phyloP scores from a whole-genome alignment of 1,140 invertebrate genomes.

The Goniozus legneri region DNA sequence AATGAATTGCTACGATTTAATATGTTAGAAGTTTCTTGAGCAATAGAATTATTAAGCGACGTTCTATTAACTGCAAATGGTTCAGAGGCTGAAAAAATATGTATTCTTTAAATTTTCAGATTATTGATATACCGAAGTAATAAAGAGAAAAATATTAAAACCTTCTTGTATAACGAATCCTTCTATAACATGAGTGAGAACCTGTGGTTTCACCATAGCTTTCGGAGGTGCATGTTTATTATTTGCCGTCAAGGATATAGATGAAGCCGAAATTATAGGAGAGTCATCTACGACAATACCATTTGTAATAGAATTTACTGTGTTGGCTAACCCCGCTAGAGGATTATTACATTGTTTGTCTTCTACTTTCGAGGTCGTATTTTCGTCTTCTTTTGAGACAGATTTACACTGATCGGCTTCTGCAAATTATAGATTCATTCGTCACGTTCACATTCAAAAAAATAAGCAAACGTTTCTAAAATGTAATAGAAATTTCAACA shows the following conservation, averaged over 20 bases:
- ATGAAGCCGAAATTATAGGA: constrained; percentile 19
- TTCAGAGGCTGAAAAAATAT: constrained; percentile 60
- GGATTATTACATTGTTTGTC: constrained; percentile 47
- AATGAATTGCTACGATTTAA: constrained; percentile 52
- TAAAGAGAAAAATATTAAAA: constrained; percentile 19
- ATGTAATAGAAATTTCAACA: too few species aligned
- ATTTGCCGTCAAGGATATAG: constrained; percentile 36
- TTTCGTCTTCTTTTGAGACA: constrained; percentile 27
- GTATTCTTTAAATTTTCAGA: background rate
- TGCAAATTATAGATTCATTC: constrained; percentile 10
- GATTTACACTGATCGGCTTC: constrained; percentile 34
- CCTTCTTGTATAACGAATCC: constrained; percentile 95
- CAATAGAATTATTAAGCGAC: constrained; percentile 50
- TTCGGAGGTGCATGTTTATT: constrained; percentile 74
- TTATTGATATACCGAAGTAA: background rate
- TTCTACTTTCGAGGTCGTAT: constrained; percentile 24
- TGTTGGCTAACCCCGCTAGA: constrained; percentile 44
- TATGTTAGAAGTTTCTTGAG: constrained; percentile 46
- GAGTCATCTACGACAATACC: constrained; percentile 38
- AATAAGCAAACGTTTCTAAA: too few species aligned
- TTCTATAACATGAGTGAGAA: constrained; percentile 94
- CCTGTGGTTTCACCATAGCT: constrained; percentile 93
- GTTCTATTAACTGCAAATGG: constrained; percentile 82
- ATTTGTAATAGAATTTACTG: constrained; percentile 50
- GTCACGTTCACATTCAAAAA: background rate